Conservation (phyloP, 2,797 vertebrate genomes). For the Sibirionetta formosa region DNA sequence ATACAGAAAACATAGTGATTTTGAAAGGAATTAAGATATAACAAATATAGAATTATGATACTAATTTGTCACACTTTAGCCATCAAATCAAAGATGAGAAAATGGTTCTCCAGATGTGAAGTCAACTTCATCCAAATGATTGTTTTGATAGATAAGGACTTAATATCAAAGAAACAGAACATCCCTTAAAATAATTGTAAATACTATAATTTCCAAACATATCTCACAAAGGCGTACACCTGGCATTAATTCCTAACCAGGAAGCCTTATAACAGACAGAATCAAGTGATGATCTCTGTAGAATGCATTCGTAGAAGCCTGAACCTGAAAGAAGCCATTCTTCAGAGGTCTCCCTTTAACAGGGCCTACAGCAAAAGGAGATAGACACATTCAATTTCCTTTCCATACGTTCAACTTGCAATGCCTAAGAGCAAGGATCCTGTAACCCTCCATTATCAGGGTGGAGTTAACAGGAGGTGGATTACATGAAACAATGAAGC, state of each 20-base stretch:
- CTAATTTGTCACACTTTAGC: neutral
- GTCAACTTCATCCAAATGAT: neutral
- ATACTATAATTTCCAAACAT: neutral
- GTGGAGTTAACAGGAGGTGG: neutral
- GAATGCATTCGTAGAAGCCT: neutral
- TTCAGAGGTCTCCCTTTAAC: conserved; percentile 6
- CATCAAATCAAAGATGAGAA: neutral
- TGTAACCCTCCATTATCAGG: neutral
- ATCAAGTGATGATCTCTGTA: neutral
- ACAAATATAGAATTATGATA: neutral
- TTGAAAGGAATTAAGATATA: neutral
- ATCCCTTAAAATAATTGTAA: neutral
- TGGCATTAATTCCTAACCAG: conserved; percentile 5
- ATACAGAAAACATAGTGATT: neutral
- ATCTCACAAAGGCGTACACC: neutral
- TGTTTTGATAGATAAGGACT: neutral
- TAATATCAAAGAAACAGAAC: neutral
- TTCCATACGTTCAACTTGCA: neutral
- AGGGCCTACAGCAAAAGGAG: conserved; percentile 26
- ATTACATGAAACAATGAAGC: neutral
- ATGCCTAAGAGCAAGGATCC: neutral
- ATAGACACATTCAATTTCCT: neutral
- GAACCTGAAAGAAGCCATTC: neutral
- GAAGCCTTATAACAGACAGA: conserved; percentile 18
- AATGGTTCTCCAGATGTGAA: neutral